Evolutionary conservation across 1,140 invertebrate genomes (phyloP), one percentile per base, ranked within the genome.

Genomic region (Papilio aristodemus): DNA sequence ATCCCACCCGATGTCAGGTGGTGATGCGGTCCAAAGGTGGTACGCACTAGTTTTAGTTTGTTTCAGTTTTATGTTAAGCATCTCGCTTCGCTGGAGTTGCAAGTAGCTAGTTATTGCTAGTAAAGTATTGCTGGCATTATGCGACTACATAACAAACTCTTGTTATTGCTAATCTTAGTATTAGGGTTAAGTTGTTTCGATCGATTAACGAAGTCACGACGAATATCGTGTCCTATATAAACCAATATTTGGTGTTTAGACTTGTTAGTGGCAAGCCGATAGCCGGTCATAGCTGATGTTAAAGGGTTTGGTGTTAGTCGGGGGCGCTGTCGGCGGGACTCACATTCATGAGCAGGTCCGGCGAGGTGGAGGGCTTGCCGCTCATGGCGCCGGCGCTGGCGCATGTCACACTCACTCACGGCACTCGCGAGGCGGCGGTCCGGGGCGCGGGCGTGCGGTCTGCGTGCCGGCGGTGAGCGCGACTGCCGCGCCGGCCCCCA

Each of bases 301-400:
- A 17, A 9, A 27, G 25, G 6, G 32, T 0, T 10, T 43, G 8
- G n/a, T 74, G 68, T 69, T 60, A 25, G 58, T 71, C 46, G 46
- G 58, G 60, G 6, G n/a, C 22, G 71, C 68, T 32, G 43, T 60
- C 73, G 73, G 38, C 76, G 71, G 78, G 80, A 92, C 91, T 92
- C 85, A 92, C 91, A 89, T 92, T 92, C 90, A 92, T 92, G 86
- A 92, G 90, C 80, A 91, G 89, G 85, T 92, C 91, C 81, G 91
- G 91, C 68, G 90, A 91, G 80, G 84, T 85, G 74, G 90, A 89
- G 78, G 81, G 82, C 80, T 92, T 92, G 81, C 90, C 90, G 85
- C 91, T 92, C 91, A 92, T 92, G 84, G 78, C 84, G 79, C 70
- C 74, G 75, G 73, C 74, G 74, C 73, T 73, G 78, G 72, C 84